Base-by-base conservation (phyloP, 2,797 vertebrate genomes). In the Microcaecilia unicolor region DNA sequence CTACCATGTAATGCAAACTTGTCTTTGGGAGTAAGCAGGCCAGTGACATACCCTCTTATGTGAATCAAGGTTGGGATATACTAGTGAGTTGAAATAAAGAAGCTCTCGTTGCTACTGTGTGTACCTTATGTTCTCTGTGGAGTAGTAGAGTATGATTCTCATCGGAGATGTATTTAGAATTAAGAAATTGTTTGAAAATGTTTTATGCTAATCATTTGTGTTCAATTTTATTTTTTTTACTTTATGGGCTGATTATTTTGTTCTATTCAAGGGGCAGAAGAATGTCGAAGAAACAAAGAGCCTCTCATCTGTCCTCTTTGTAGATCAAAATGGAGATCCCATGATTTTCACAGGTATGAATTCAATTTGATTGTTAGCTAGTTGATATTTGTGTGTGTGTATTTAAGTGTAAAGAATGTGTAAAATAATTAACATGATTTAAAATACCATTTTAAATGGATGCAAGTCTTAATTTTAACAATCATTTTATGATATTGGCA, bases 301-400 rank as follows among this genome's bases (percentile, higher is more conserved):
- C 73, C 82, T 7, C 76, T 92, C 37, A 92, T 92, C 58, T 92
- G 89, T 50, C 89, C 89, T 10, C 82, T 92, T 33, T 92, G 90
- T 62, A 82, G 90, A 43, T 87, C 90, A 47, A 92, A 89, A 49
- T 92, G 90, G 90, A 80, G 87, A 61, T 85, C 84, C 12, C 85
- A 90, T 37, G 90, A 92, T 65, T 90, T 92, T 49, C 81, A 86
- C 45, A 89, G 88, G 89, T 92, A 64, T 56, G 30, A 2, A 50
- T 53, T 34, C 22, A 5, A 30, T 24, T 36, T 32, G 19, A 15
- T 41, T 13, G 6, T 1, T 21, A 2, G 37, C 25, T 14, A 7
- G 10, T 17, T 3, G 11, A 14, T 11, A 2, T 26, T 55, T 40
- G 18, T 37, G 6, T 11, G 12, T 29, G 4, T 25, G 41, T 29